Evolutionary conservation across 1,140 invertebrate species (phyloP).

Genomic region (Drosophila orena): DNA sequence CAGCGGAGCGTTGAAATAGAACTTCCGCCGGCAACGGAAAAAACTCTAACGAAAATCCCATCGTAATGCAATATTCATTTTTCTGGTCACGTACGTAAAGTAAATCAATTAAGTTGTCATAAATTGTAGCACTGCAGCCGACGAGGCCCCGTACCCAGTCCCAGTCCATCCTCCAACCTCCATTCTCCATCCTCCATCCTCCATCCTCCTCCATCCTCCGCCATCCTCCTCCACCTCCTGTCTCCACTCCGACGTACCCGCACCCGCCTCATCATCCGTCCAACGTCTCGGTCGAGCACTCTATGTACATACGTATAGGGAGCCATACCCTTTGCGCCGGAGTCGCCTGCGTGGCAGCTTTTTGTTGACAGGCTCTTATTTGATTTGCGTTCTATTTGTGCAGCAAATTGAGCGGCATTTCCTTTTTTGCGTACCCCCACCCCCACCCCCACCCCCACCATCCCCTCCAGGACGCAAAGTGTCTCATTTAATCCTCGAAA

Average conservation of each 20-base stretch:
- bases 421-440: slow-evolving; percentile 51
- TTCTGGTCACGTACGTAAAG: slow-evolving; percentile 83
- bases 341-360: slow-evolving; percentile 14
- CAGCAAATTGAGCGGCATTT: slow-evolving; percentile 78
- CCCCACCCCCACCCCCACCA: slow-evolving; percentile 4
- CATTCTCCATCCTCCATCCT: neutral
- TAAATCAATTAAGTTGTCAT: slow-evolving; percentile 84
- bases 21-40: slow-evolving; percentile 51
- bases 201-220: too few relatives aligned
- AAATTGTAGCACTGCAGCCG: slow-evolving; percentile 78
- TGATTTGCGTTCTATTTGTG: slow-evolving; percentile 72
- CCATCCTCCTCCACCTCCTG: too few relatives aligned
- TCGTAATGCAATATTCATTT: slow-evolving; percentile 84
- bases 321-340: slow-evolving; percentile 7
- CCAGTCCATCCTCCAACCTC: neutral
- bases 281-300: slow-evolving; percentile 15
- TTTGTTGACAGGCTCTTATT: slow-evolving; percentile 60
- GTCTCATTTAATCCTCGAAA: slow-evolving; percentile 45
- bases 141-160: slow-evolving; percentile 27
- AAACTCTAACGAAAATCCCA: slow-evolving; percentile 73
- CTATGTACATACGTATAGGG: slow-evolving; percentile 2
- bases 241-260: too few relatives aligned
- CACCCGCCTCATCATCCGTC: neutral
- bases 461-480: slow-evolving; percentile 16
- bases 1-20: slow-evolving; percentile 68